Evolutionary conservation across 2,797 vertebrate species (phyloP).

Genomic region (Squalus acanthias): DNA sequence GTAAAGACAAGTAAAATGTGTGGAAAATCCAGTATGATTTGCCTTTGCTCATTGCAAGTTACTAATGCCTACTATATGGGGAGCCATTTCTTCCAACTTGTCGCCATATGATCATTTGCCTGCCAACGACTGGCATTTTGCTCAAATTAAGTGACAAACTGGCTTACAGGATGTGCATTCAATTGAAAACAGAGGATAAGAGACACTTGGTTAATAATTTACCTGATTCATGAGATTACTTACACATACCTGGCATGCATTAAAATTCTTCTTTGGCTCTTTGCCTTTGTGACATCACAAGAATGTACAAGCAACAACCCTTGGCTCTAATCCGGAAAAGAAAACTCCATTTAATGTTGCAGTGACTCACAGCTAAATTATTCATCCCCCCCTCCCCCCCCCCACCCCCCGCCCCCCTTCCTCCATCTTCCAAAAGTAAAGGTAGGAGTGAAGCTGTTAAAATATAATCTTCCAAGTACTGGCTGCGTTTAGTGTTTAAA

Average conservation of each 20-base stretch:
- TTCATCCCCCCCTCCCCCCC: not conserved
- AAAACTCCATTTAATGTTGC: not conserved
- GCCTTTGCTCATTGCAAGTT: not conserved
- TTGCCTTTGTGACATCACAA: not conserved
- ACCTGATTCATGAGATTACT: not conserved
- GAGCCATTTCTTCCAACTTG: not conserved
- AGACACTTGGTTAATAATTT: not conserved
- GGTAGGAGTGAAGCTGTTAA: not conserved
- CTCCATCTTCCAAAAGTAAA: not conserved
- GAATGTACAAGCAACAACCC: not conserved
- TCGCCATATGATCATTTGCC: not conserved
- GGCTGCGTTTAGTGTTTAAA: not conserved
- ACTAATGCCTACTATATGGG: not conserved
- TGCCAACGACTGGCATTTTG: not conserved
- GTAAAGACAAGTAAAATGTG: not conserved
- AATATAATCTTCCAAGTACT: not conserved
- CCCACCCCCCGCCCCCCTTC: accelerated
- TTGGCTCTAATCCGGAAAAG: not conserved
- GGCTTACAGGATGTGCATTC: not conserved
- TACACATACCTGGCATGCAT: not conserved
- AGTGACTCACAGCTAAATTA: not conserved
- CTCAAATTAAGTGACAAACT: not conserved
- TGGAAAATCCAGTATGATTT: not conserved
- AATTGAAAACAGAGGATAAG: not conserved
- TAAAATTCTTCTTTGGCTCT: not conserved